Base-by-base conservation (phyloP, 1,140 invertebrate genomes). In the Drosophila ficusphila region DNA sequence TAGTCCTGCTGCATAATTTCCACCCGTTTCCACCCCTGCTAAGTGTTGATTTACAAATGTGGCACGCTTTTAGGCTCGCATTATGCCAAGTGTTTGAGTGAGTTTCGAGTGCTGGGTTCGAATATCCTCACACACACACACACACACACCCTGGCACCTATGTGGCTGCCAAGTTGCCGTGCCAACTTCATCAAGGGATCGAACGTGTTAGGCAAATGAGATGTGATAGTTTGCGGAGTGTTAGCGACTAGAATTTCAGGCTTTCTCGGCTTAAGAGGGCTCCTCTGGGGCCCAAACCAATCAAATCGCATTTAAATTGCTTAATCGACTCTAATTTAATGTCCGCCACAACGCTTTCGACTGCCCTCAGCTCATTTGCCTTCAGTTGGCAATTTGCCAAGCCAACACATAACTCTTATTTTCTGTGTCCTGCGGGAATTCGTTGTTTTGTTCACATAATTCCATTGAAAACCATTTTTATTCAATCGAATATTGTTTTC, bases 61-160 rank as follows among this genome's bases (percentile, higher is more conserved):
- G 61, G 52, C 79, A 83, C 60, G 79, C 79, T 79, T 58, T 68
- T 72, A 72, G 76, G 81, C 60, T 79, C 76, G 61, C 74, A 86
- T 86, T 86, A 85, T 85, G 71, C 76, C 79, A 76, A 86, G 79
- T 79, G 82, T 74, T 79, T 85, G 72, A 76, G 71, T 79, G 77
- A 60, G 73, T 86, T 82, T 77, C 73, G 62, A 89, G 75, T 70
- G 83, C 51, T 58, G 25, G 61, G 56, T 29, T 74, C 34, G 58
- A 56, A 77, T 69, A 68, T 36, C 61, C 67, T 44, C 41, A 49
- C 51, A 51, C 76, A 52, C 47, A 67, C 38, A 12, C 25, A 60
- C 41, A 23, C 67, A 38, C 53, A 25, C 14, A 31, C 27, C 16
- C 46, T 44, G n/a, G 27, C 48, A 48, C 60, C 52, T 47, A 39